Evolutionary conservation across 2,113 vertebrate species (phyloP), one percentile per base, ranked within the genome.

Genomic region (Xyrauchen texanus): DNA sequence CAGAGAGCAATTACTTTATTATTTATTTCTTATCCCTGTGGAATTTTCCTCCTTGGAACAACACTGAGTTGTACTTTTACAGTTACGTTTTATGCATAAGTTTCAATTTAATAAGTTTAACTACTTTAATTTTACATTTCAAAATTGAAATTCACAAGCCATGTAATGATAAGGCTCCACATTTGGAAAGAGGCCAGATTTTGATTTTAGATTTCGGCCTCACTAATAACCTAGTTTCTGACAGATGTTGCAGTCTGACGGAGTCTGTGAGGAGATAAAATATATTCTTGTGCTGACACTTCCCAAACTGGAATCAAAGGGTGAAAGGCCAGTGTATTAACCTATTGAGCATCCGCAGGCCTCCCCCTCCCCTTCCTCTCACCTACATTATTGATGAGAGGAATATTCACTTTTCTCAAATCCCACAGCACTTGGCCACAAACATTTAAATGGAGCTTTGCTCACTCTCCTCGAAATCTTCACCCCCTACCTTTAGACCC

Each of bases 241-340:
- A 84, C 45, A 79, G 77, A 82, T 81, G 64, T 76, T 16, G 68
- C 73, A 68, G 86, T 82, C 21, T 34, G 21, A 34, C 21, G 21
- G 21, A 34, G 21, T 34, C 85, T 82, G 80, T 15, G 51, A 53
- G 21, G 73, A 86, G 87, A 88, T 91, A 84, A 89, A 90, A 89
- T 92, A 85, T 89, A 89, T 92, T 90, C 89, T 80, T 91, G 57
- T 92, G 90, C 90, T 93, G 92, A 92, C 91, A 89, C 85, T 87
- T 88, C 81, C 86, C 88, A 87, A 89, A 91, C 89, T 75, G 86
- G 86, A 92, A 93, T 92, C 72, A 89, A 93, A 92, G 89, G 91
- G 92, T 89, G 90, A 93, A 93, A 93, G 91, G 93, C 90, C 92
- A 92, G 87, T 88, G 90, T 90, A 91, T 94, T 93, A 93, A 91